Conservation (phyloP, 1,140 invertebrate species). For the Drosophila malerkotliana region DNA sequence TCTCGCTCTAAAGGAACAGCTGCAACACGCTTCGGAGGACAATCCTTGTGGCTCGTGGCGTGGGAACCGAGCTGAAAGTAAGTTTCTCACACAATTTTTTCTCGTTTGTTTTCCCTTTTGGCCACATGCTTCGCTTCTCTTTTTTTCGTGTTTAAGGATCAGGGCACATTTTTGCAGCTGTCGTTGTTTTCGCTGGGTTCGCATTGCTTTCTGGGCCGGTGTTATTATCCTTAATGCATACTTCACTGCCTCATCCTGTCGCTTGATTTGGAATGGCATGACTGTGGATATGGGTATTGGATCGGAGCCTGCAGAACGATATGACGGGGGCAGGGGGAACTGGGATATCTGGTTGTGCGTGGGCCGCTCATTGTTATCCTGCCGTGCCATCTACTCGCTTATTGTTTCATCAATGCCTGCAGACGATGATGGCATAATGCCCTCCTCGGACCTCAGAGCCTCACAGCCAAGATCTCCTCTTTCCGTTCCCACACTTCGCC, state of each 20-base stretch:
- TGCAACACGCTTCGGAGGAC: conserved; percentile 70
- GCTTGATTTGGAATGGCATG: conserved; percentile 23
- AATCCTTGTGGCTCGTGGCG: conserved; percentile 84
- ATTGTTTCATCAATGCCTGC: conserved; percentile 81
- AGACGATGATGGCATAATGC: conserved; percentile 80
- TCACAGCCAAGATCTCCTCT: conserved; percentile 36
- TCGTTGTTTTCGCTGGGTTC: conserved; percentile 68
- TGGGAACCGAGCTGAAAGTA: conserved; percentile 83
- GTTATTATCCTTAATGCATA: conserved; percentile 83
- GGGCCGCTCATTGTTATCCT: conserved; percentile 76
- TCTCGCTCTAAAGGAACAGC: conserved; percentile 58
- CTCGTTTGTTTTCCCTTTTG: conserved; percentile 82
- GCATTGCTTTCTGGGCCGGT: conserved; percentile 77
- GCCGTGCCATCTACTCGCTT: conserved; percentile 74
- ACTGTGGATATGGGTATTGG: conserved; percentile 4
- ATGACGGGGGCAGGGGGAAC: not conserved
- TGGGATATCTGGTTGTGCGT: conserved; percentile 62
- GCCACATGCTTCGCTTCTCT: conserved; percentile 80
- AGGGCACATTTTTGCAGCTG: conserved; percentile 83
- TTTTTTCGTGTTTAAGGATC: conserved; percentile 74
- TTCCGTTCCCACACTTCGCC: conserved; percentile 46
- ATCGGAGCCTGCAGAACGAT: conserved; percentile 12
- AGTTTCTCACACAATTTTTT: conserved; percentile 84
- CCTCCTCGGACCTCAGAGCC: conserved; percentile 5
- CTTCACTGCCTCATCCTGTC: conserved; percentile 78